Evolutionary conservation across 2,888 invertebrate species (phyloP).

Genomic region (Drosophila subquinaria): DNA sequence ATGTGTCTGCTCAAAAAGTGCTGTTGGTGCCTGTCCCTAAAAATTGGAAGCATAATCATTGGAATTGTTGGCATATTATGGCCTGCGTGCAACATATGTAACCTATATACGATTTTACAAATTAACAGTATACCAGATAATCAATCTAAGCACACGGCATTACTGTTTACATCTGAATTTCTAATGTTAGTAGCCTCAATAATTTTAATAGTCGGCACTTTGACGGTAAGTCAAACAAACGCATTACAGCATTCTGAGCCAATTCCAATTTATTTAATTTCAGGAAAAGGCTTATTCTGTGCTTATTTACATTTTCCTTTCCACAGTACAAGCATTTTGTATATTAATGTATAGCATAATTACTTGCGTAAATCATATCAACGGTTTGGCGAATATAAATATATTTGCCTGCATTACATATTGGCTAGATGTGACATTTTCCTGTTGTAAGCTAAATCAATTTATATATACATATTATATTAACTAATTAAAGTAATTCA

Average conservation of each 20-base stretch:
- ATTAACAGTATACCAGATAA: slow-evolving; percentile 15
- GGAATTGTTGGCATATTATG: slow-evolving; percentile 8
- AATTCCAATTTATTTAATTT: not conserved
- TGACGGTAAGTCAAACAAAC: slow-evolving; percentile 14
- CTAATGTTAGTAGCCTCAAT: not conserved
- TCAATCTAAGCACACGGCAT: not conserved
- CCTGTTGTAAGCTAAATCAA: slow-evolving; percentile 16
- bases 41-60: slow-evolving; percentile 32
- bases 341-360: slow-evolving; percentile 13
- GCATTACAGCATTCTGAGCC: no score
- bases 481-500: not conserved
- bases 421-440: slow-evolving; percentile 15
- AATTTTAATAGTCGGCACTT: slow-evolving; percentile 12
- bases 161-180: slow-evolving; percentile 18
- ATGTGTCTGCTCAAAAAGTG: slow-evolving; percentile 25
- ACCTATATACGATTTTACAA: not conserved
- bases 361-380: not conserved
- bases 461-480: not conserved
- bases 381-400: slow-evolving; percentile 29
- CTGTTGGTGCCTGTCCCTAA: slow-evolving; percentile 27
- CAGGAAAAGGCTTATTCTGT: not conserved
- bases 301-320: slow-evolving; percentile 15
- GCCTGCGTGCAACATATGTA: slow-evolving; percentile 25
- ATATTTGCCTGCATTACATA: slow-evolving; percentile 7
- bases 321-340: not conserved